phyloP scores from a whole-genome alignment of 30 jellyfish, hydroid and myxozoan species.

The Nemopilema nomurai region DNA sequence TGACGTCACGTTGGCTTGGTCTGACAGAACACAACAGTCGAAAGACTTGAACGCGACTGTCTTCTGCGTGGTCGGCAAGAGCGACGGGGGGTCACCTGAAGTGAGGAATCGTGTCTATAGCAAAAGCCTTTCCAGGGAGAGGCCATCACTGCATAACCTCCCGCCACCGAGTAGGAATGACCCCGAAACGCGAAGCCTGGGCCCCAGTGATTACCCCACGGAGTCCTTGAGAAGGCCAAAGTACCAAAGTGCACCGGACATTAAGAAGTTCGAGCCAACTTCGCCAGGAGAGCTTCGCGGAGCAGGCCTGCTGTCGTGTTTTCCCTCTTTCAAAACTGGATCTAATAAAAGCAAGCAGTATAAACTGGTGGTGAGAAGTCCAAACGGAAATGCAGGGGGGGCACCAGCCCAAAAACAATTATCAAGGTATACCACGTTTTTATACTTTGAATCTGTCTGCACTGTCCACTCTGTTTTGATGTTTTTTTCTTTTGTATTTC shows the following conservation, averaged over 20 bases:
- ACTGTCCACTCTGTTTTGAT: too few relatives aligned
- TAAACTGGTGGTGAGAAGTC: constrained; percentile 69
- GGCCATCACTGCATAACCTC: neutral
- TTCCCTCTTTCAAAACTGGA: constrained; percentile 93
- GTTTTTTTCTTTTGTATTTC: too few relatives aligned
- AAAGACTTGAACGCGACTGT: constrained; percentile 22
- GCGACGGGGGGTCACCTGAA: constrained; percentile 32
- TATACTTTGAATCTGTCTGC: too few relatives aligned
- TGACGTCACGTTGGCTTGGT: constrained; percentile 67
- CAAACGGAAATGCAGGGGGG: constrained; percentile 18
- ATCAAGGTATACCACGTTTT: too few relatives aligned
- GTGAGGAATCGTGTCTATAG: constrained; percentile 4
- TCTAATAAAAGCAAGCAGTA: constrained; percentile 77
- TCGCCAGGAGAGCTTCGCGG: constrained; percentile 74
- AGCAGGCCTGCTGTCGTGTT: constrained; percentile 71
- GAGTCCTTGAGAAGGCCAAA: constrained; percentile 16
- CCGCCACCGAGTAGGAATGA: neutral
- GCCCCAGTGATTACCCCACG: constrained; percentile 13
- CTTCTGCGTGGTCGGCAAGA: constrained; percentile 63
- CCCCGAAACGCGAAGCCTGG: constrained; percentile 11
- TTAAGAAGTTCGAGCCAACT: constrained; percentile 33
- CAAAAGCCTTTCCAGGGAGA: constrained; percentile 3
- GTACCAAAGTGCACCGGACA: constrained; percentile 39
- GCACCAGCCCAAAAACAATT: constrained; percentile 4
- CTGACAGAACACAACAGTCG: constrained; percentile 1